Evolutionary conservation across 2,888 invertebrate genomes (phyloP).

Genomic region (Agrotis ipsilon): DNA sequence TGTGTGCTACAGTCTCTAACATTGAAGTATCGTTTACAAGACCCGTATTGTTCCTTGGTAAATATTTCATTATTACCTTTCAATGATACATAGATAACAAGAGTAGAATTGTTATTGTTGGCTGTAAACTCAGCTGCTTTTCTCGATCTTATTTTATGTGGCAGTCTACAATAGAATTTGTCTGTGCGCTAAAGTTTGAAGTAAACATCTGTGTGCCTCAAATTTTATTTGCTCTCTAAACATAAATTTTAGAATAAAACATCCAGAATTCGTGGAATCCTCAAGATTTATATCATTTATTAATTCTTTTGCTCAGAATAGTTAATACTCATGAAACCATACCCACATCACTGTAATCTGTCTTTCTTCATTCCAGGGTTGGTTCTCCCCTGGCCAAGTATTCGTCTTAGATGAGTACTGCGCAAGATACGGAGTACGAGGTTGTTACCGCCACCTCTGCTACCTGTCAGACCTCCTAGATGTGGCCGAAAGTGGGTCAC

Average conservation of each 20-base stretch:
- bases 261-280: no score
- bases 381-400: conserved; percentile 99
- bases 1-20: conserved; percentile 97
- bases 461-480: conserved; percentile 98
- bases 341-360: background rate
- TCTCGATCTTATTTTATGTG: background rate
- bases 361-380: conserved; percentile 93
- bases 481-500: conserved; percentile 96
- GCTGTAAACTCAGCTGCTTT: background rate
- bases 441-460: conserved; percentile 98
- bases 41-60: conserved; percentile 99
- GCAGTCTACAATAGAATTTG: background rate
- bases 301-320: no score
- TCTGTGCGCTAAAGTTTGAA: no score
- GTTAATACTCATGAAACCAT: no score
- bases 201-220: background rate
- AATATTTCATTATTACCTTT: conserved; percentile 68
- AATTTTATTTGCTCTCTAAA: background rate
- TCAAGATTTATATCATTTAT: no score
- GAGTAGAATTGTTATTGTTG: background rate
- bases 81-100: fast-evolving
- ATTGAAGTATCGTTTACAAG: conserved; percentile 98
- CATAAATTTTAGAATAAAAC: no score
- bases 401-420: conserved; percentile 99
- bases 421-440: conserved; percentile 98